phyloP scores from a whole-genome alignment of 1,140 invertebrate genomes.

The Paraescarpia echinospica region DNA sequence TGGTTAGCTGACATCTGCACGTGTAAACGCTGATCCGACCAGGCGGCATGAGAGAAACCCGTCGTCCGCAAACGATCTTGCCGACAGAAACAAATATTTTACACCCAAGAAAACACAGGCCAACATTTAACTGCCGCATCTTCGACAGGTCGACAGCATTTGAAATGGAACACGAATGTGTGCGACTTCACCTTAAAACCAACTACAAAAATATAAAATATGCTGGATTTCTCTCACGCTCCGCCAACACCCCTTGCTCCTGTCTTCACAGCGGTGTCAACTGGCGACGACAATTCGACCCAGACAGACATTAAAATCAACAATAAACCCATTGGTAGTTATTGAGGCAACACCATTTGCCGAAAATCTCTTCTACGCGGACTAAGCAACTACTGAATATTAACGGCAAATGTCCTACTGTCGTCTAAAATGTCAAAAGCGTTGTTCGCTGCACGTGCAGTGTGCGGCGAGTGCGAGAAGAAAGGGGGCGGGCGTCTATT shows the following conservation, averaged over 20 bases:
- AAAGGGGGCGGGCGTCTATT: neutral
- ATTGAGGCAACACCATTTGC: neutral
- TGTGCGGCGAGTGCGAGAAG: neutral
- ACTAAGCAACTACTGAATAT: constrained; percentile 1
- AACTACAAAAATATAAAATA: constrained; percentile 7
- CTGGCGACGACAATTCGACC: neutral
- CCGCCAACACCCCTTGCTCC: neutral
- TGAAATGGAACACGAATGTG: neutral
- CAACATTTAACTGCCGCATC: neutral
- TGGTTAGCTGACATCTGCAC: neutral
- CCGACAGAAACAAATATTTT: constrained; percentile 1
- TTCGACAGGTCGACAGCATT: neutral
- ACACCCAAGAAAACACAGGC: neutral
- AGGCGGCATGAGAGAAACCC: neutral
- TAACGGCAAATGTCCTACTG: neutral
- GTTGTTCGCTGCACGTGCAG: neutral
- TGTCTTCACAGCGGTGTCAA: neutral
- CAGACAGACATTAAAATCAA: neutral
- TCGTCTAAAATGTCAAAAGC: neutral
- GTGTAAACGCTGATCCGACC: neutral
- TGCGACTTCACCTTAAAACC: neutral
- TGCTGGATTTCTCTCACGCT: neutral
- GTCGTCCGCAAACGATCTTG: neutral
- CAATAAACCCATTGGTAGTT: neutral
- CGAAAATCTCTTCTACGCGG: neutral